These are phyloP conservation scores for Colaptes auratus DNA, from an alignment of 2,113 vertebrate genomes.

Conservation along the genomic window DNA sequence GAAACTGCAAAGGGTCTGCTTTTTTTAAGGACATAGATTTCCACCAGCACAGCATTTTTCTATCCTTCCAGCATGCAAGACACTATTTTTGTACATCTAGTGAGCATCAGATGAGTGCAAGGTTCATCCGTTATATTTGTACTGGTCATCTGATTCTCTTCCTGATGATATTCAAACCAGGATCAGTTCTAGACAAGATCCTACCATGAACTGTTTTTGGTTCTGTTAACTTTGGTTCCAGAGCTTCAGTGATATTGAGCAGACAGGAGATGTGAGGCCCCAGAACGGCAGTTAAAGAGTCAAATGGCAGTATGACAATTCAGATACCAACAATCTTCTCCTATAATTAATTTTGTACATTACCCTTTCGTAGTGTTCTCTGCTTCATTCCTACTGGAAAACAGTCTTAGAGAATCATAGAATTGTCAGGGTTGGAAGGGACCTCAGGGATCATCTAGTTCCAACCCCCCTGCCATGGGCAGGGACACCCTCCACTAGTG, in stretches of 20 bases:
- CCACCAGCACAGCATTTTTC: background rate
- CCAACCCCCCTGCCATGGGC: too few relatives aligned
- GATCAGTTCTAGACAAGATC: background rate
- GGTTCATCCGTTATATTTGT: background rate
- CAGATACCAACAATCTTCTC: background rate
- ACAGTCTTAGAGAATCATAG: background rate
- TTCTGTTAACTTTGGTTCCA: background rate
- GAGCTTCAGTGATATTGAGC: background rate
- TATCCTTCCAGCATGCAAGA: background rate
- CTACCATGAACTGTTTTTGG: background rate
- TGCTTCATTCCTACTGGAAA: background rate
- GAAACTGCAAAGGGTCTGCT: background rate
- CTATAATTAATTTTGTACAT: background rate
- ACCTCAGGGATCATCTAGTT: too few relatives aligned
- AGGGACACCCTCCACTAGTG: too few relatives aligned
- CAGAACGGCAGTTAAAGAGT: background rate
- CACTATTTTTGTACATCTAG: background rate
- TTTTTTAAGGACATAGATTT: constrained; percentile 18
- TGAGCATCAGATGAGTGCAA: background rate
- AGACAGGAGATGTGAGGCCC: background rate
- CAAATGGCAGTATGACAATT: background rate
- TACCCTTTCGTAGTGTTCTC: background rate
- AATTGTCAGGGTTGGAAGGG: too few relatives aligned
- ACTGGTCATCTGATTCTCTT: background rate
- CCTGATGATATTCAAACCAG: background rate